Conservation (phyloP, 92 coral and sea anemone genomes). For the Galaxea fascicularis region DNA sequence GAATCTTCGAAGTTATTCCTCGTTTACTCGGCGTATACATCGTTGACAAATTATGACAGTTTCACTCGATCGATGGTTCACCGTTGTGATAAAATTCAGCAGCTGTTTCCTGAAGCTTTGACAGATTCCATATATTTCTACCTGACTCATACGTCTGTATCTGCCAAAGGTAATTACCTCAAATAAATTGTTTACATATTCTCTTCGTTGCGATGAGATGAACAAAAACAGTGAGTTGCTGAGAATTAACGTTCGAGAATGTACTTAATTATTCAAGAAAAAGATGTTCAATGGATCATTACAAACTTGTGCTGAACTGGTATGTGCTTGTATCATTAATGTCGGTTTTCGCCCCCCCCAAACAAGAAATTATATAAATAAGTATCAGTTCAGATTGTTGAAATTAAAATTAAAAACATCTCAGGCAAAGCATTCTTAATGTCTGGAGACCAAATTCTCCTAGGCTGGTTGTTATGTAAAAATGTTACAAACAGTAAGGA, state of each 20-base stretch:
- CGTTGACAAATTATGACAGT: neutral
- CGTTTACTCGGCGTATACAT: neutral
- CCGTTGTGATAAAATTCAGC: neutral
- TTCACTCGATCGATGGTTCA: neutral
- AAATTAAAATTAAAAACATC: neutral
- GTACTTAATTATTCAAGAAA: neutral
- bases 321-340: neutral
- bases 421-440: too few species aligned
- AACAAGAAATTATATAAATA: neutral
- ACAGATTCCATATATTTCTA: neutral
- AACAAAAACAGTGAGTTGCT: neutral
- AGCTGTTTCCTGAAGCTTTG: conserved; percentile 19
- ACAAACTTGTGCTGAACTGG: neutral
- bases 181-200: conserved; percentile 13
- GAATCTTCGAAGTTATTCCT: neutral
- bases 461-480: too few species aligned
- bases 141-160: neutral
- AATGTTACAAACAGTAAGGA: too few species aligned
- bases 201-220: conserved; percentile 2
- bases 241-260: neutral
- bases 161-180: neutral
- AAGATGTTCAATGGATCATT: conserved; percentile 1
- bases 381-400: neutral
- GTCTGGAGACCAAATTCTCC: too few species aligned
- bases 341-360: neutral